phyloP scores from a whole-genome alignment of 2,797 vertebrate species.

The Pelochelys cantorii region DNA sequence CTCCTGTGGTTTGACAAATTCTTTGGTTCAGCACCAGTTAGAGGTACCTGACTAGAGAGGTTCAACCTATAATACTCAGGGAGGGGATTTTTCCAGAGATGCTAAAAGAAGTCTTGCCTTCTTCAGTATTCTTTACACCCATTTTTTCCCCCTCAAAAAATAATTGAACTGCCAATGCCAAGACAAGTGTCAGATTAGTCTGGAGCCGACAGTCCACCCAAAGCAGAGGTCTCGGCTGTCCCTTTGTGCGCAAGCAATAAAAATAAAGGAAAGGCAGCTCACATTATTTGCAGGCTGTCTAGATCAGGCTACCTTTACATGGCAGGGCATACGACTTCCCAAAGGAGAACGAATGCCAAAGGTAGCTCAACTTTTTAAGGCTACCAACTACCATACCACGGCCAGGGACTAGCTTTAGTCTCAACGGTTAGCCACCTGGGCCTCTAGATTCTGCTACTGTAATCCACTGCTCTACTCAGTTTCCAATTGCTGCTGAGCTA shows the following conservation, averaged over 20 bases:
- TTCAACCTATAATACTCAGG: not conserved
- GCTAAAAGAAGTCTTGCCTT: not conserved
- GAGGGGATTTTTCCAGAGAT: not conserved
- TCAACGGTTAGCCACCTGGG: not conserved
- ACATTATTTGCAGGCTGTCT: not conserved
- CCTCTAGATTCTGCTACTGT: not conserved
- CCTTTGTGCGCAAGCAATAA: slow-evolving; percentile 51
- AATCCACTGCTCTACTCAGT: not conserved
- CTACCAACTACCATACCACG: not conserved
- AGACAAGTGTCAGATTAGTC: not conserved
- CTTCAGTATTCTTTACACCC: not conserved
- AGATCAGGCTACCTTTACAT: not conserved
- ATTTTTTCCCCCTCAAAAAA: slow-evolving; percentile 3
- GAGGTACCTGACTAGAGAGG: too few relatives aligned
- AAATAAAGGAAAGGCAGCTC: slow-evolving; percentile 37
- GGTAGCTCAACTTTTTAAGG: not conserved
- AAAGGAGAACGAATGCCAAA: not conserved
- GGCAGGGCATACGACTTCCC: not conserved
- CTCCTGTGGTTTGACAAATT: too few relatives aligned
- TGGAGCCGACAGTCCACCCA: not conserved
- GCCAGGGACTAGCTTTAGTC: not conserved
- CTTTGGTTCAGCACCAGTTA: too few relatives aligned
- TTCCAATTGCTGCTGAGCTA: not conserved
- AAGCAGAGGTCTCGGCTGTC: slow-evolving; percentile 46
- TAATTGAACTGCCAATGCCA: slow-evolving; percentile 39